These are phyloP conservation scores for Pygmarrhopalites habei DNA, from an alignment of 1,140 invertebrate genomes.

Conservation along the genomic window DNA sequence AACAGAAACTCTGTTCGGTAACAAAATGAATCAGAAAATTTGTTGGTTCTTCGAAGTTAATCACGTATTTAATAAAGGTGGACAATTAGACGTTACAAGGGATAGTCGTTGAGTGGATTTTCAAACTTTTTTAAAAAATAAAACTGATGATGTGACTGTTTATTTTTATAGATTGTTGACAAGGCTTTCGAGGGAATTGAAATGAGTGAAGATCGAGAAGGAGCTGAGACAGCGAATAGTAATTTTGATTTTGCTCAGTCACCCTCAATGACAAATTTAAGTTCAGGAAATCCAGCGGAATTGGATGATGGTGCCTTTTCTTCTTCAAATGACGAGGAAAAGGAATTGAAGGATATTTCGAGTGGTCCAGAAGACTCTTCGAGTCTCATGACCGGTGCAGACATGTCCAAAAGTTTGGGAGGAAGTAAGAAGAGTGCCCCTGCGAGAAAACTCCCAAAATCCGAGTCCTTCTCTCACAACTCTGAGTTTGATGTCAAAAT, in stretches of 20 bases:
- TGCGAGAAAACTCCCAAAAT: conserved; percentile 30
- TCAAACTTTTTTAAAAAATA: too few relatives aligned
- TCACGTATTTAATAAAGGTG: too few relatives aligned
- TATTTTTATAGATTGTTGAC: conserved; percentile 11
- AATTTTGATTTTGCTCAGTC: conserved; percentile 18
- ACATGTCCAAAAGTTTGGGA: not conserved
- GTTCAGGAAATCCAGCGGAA: not conserved
- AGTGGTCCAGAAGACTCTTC: not conserved
- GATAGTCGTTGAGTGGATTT: too few relatives aligned
- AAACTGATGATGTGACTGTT: too few relatives aligned
- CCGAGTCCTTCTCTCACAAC: conserved; percentile 37
- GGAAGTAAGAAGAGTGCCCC: not conserved
- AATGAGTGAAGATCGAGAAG: not conserved
- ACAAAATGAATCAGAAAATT: too few relatives aligned
- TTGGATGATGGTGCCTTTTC: not conserved
- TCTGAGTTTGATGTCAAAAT: conserved; percentile 34
- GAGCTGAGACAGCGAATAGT: not conserved
- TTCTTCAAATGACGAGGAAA: conserved; percentile 2
- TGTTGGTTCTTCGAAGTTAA: too few relatives aligned
- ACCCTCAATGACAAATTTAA: conserved; percentile 12
- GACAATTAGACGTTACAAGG: too few relatives aligned
- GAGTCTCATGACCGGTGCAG: not conserved
- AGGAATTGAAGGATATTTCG: not conserved
- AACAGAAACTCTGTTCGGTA: too few relatives aligned
- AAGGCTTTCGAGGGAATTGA: conserved; percentile 19